A percentile compares a stretch with the other conserved stretches of the same genome.
Evolutionary conservation across 1,140 invertebrate genomes (phyloP).

Genomic region (Pemphigus obesinymphae): DNA sequence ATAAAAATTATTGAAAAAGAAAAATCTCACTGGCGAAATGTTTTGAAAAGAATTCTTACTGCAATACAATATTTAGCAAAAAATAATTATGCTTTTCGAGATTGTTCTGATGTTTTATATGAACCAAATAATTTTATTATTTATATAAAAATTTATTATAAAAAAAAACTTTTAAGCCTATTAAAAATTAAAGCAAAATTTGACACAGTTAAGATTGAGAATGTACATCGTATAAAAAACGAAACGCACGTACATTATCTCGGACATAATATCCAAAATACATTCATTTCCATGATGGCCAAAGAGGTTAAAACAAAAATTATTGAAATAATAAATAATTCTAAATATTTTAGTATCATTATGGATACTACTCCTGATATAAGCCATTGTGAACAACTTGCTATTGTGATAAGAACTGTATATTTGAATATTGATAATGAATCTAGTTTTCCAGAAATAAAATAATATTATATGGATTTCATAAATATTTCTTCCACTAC

Average conservation of each 20-base stretch:
- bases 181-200: conserved; percentile 5
- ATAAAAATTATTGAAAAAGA: background rate
- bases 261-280: background rate
- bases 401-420: background rate
- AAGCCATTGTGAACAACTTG: background rate
- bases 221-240: background rate
- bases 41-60: background rate
- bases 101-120: background rate
- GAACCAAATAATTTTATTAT: background rate
- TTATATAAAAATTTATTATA: too few species aligned
- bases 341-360: conserved; percentile 43
- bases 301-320: background rate
- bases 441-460: background rate
- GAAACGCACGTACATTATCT: background rate
- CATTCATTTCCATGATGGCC: background rate
- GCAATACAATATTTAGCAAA: background rate
- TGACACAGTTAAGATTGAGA: background rate
- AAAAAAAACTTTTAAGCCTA: background rate
- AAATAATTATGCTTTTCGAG: background rate
- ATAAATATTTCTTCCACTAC: background rate
- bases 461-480: background rate
- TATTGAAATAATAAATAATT: too few species aligned
- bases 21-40: background rate
- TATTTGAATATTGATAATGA: background rate
- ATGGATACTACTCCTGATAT: background rate